Evolutionary conservation across 1,140 invertebrate species (phyloP).

Genomic region (Drosophila pseudoananassae): DNA sequence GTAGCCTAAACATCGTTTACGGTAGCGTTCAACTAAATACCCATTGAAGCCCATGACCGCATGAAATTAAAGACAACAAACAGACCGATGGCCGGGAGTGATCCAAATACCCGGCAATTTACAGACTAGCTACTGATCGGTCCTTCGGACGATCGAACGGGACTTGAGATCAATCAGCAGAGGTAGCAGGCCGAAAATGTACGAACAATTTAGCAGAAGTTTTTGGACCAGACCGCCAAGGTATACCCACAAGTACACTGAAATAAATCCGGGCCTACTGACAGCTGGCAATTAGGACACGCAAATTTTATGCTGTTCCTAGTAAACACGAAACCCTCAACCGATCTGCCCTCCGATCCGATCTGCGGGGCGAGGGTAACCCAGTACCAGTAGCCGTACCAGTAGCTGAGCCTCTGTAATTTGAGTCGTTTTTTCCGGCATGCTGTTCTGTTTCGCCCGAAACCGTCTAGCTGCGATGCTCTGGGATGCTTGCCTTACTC

Average conservation of each 20-base stretch:
- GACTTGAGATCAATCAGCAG: conserved; percentile 55
- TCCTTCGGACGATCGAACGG: conserved; percentile 8
- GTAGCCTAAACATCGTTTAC: conserved; percentile 49
- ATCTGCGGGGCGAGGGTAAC: conserved; percentile 33
- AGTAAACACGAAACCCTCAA: conserved; percentile 61
- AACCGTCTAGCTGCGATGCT: conserved; percentile 29
- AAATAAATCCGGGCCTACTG: conserved; percentile 23
- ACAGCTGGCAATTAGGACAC: conserved; percentile 68
- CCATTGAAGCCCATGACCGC: conserved; percentile 46
- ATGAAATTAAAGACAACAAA: conserved; percentile 68
- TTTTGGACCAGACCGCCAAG: background rate
- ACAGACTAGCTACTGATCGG: conserved; percentile 32
- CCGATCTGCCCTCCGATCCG: conserved; percentile 9
- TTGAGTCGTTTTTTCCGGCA: conserved; percentile 79
- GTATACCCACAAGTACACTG: conserved; percentile 33
- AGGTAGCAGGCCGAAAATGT: conserved; percentile 16
- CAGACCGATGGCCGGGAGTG: conserved; percentile 11
- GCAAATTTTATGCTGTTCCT: conserved; percentile 66
- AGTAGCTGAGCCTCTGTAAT: conserved; percentile 59
- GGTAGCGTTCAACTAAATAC: conserved; percentile 53
- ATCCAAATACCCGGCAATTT: conserved; percentile 52
- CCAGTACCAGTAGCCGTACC: conserved; percentile 37
- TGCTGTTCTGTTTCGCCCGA: conserved; percentile 57
- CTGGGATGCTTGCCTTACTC: conserved; percentile 48
- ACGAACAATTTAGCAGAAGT: conserved; percentile 67